Evolutionary conservation across 1,140 invertebrate species (phyloP), one percentile per base, ranked within the genome.

Genomic region (Heliconius melpomene): DNA sequence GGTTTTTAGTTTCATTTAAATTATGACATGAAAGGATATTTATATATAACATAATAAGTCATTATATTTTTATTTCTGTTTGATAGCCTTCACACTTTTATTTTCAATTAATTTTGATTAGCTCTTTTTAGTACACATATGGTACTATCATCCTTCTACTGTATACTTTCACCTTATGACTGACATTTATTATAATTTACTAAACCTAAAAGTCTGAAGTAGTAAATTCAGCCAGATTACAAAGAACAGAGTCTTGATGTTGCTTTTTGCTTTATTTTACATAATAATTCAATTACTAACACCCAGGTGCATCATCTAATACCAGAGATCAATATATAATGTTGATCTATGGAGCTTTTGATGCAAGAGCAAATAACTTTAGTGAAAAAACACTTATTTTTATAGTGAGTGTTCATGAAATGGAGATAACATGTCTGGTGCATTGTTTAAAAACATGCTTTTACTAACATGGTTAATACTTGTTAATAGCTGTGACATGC

Each of bases 391-490:
- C 91, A 93, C 89, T 89, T 90, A 92, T 89, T 92, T 77, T 20
- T 70, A 87, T 93, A 89, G 82, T 94, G 92, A 87, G 87, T 94
- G 92, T 93, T 90, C 85, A 93, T 92, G 91, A 91, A 94, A 92
- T 84, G 80, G 88, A 87, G 91, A 75, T 91, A 40, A 94, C 91
- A 89, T 16, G 13, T 46, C 13, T 66, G 70, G 7, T 11, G 40
- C 20, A 60, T 20, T 60, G 23, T 60, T 23, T 3, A 60, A 46
- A 46, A 46, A 46, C 50, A 20, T 52, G 18, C 50, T 52, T 52
- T 52, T 52, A 18, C 6, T 52, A 20, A 52, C 50, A 52, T 16
- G 40, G 50, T 52, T 52, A 7, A 20, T 52, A 20, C 18, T 52
- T 52, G 18, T 2, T 6, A 20, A 20, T 20, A 52, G 18, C 50